phyloP scores from a whole-genome alignment of 2,888 invertebrate genomes.

The Parnassius apollo region DNA sequence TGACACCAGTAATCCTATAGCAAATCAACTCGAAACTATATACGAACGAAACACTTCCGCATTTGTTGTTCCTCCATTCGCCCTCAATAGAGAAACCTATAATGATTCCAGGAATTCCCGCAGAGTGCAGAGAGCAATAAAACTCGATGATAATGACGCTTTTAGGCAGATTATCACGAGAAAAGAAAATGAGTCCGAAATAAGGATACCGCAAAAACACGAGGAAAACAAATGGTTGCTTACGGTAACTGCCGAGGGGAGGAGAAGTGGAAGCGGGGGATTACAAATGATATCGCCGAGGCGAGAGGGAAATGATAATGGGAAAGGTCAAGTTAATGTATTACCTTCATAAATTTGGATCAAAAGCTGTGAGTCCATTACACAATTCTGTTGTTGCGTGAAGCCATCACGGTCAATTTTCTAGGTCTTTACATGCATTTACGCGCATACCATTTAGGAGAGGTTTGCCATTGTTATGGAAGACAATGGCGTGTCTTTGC shows the following conservation, averaged over 20 bases:
- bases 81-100: background rate
- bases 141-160: conserved; percentile 30
- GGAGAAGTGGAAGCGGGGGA: conserved; percentile 3
- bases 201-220: conserved; percentile 30
- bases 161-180: conserved; percentile 27
- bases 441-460: background rate
- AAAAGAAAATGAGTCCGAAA: conserved; percentile 28
- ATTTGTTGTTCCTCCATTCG: background rate
- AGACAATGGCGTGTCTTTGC: conserved; percentile 13
- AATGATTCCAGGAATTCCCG: conserved; percentile 8
- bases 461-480: conserved; percentile 5
- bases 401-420: background rate
- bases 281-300: conserved; percentile 39
- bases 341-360: conserved; percentile 41
- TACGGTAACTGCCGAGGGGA: conserved; percentile 24
- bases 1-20: too few species aligned
- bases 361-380: conserved; percentile 3
- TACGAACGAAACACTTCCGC: background rate
- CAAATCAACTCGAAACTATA: too few species aligned
- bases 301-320: conserved; percentile 47
- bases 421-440: too few species aligned
- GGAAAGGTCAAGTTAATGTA: conserved; percentile 47
- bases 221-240: conserved; percentile 45
- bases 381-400: background rate
- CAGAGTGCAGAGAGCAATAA: conserved; percentile 32